Evolutionary conservation across 1,140 invertebrate genomes (phyloP).

Genomic region (Penaeus chinensis): DNA sequence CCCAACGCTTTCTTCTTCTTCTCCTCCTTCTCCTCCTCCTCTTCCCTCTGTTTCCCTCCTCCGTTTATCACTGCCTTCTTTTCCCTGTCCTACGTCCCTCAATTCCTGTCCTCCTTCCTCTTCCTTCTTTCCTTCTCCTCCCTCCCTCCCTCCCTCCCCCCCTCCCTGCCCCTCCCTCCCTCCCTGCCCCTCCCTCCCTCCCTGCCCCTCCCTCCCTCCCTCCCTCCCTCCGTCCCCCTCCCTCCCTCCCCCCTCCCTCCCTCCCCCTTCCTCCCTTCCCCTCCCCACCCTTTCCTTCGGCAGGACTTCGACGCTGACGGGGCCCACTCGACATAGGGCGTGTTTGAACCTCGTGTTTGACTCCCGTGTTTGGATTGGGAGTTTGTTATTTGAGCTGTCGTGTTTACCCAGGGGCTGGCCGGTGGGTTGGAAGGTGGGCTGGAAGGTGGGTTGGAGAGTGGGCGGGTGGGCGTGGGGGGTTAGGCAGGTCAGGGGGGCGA

Average conservation of each 20-base stretch:
- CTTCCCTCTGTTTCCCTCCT: not conserved
- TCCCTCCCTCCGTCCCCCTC: too few relatives aligned
- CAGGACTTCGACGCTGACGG: not conserved
- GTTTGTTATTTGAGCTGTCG: slow-evolving; percentile 56
- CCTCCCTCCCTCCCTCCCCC: not conserved
- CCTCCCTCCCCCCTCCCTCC: not conserved
- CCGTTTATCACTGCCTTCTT: not conserved
- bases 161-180: not conserved
- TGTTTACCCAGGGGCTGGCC: slow-evolving; percentile 48
- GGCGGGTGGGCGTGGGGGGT: not conserved
- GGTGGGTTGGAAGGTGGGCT: slow-evolving; percentile 26
- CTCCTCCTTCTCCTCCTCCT: not conserved
- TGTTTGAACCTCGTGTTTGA: slow-evolving; percentile 55
- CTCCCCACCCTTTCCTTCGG: not conserved
- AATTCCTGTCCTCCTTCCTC: not conserved
- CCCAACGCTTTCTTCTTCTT: not conserved
- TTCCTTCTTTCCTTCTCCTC: not conserved
- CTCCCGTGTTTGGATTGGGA: slow-evolving; percentile 55
- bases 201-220: not conserved
- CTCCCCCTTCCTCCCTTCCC: not conserved
- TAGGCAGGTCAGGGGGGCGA: not conserved
- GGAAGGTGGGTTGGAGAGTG: slow-evolving; percentile 22
- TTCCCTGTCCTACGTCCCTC: not conserved
- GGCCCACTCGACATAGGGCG: slow-evolving; percentile 34
- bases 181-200: not conserved